Percentiles rank a stretch among this genome's conserved stretches.
Conservation (phyloP, 2,113 vertebrate species). For the Stictonetta naevosa region DNA sequence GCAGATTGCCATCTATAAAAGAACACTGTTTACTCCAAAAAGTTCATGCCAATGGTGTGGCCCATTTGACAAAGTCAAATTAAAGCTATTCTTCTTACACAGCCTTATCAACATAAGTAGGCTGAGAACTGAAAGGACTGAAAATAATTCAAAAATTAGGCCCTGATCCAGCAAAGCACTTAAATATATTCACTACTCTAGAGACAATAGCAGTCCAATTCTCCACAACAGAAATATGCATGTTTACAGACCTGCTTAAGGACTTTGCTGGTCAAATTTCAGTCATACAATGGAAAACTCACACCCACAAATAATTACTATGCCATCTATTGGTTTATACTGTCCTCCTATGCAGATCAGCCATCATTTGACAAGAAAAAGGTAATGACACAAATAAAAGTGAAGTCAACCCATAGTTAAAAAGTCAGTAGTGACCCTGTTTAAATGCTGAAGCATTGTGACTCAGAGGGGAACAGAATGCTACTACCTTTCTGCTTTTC, state of each 20-base stretch:
- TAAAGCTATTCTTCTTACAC: neutral
- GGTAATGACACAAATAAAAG: neutral
- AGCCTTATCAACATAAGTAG: neutral
- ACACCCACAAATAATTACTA: neutral
- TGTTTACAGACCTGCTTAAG: neutral
- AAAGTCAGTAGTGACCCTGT: neutral
- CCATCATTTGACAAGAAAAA: neutral
- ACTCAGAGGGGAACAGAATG: fast-evolving
- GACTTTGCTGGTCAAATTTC: neutral
- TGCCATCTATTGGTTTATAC: neutral
- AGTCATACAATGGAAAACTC: neutral
- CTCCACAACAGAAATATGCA: neutral
- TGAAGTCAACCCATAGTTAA: neutral
- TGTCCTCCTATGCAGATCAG: neutral
- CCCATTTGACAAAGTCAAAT: neutral
- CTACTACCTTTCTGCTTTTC: neutral
- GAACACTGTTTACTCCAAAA: neutral
- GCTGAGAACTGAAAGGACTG: neutral
- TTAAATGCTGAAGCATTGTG: neutral
- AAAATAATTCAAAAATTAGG: neutral
- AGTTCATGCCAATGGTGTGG: neutral
- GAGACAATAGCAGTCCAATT: neutral
- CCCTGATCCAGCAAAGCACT: neutral
- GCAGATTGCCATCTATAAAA: neutral
- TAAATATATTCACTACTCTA: neutral